A percentile compares a stretch with the other conserved stretches of the same genome.
These are phyloP conservation scores for Corythornis madagascariensis DNA, from an alignment of 2,113 vertebrate genomes.

Conservation along the genomic window DNA sequence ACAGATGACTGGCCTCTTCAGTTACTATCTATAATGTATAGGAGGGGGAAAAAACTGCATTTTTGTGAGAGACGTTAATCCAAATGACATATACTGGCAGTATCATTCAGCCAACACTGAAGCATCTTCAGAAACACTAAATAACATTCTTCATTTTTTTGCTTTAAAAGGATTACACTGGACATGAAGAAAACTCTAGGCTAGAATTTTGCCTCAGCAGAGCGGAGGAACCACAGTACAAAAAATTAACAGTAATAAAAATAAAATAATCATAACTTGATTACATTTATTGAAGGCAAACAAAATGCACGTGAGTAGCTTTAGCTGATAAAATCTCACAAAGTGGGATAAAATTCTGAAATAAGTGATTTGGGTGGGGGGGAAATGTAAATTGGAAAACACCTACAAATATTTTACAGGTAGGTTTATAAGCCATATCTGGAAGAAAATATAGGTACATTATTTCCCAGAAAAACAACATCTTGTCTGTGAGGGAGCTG, in stretches of 20 bases:
- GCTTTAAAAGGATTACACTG: background rate
- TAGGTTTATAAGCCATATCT: background rate
- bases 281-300: background rate
- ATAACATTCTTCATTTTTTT: background rate
- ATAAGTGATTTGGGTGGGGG: background rate
- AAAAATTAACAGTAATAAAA: background rate
- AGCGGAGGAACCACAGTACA: background rate
- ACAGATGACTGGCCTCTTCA: background rate
- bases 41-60: background rate
- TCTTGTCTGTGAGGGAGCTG: background rate
- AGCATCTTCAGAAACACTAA: background rate
- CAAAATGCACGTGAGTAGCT: background rate
- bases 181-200: background rate
- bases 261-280: background rate
- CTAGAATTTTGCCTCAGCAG: background rate
- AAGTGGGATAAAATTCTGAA: background rate
- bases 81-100: background rate
- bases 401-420: background rate
- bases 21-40: background rate
- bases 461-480: background rate
- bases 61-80: background rate
- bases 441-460: background rate
- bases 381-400: background rate
- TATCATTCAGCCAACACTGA: background rate
- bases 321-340: background rate